A percentile compares a stretch with the other conserved stretches of the same genome.
phyloP scores from a whole-genome alignment of 2,113 vertebrate species.

The Vireo altiloquus region DNA sequence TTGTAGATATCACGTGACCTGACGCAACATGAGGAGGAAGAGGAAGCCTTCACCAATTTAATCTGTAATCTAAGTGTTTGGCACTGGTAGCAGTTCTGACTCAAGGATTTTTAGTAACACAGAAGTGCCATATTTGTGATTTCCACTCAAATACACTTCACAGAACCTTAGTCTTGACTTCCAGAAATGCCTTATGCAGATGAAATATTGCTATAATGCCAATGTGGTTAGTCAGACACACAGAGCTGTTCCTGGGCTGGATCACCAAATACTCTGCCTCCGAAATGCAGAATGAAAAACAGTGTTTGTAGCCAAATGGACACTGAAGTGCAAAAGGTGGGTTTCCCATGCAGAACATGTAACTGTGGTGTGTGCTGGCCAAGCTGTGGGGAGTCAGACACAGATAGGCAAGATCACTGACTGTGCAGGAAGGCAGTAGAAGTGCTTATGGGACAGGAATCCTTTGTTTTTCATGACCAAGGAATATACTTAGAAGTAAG shows the following conservation, averaged over 20 bases:
- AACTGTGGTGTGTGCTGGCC: not conserved
- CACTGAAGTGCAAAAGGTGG: not conserved
- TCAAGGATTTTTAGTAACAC: not conserved
- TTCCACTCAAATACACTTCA: not conserved
- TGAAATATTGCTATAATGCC: not conserved
- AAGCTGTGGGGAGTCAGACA: not conserved
- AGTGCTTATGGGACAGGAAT: not conserved
- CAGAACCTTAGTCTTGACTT: not conserved
- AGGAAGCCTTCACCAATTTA: not conserved
- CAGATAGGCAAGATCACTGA: not conserved
- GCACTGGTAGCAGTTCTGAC: not conserved
- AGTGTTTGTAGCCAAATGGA: not conserved
- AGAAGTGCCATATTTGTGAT: not conserved
- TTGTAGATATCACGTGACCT: accelerated
- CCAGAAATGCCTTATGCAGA: not conserved
- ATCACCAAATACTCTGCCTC: not conserved
- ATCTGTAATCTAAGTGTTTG: not conserved
- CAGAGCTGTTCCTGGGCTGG: not conserved
- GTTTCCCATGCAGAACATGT: not conserved
- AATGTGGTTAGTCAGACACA: not conserved
- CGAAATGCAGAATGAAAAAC: not conserved
- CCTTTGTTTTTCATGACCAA: not conserved
- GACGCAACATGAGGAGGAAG: not conserved
- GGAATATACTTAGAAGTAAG: not conserved
- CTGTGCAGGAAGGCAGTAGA: not conserved